phyloP scores from a whole-genome alignment of 2,888 invertebrate species.

The Bombylius discolor region DNA sequence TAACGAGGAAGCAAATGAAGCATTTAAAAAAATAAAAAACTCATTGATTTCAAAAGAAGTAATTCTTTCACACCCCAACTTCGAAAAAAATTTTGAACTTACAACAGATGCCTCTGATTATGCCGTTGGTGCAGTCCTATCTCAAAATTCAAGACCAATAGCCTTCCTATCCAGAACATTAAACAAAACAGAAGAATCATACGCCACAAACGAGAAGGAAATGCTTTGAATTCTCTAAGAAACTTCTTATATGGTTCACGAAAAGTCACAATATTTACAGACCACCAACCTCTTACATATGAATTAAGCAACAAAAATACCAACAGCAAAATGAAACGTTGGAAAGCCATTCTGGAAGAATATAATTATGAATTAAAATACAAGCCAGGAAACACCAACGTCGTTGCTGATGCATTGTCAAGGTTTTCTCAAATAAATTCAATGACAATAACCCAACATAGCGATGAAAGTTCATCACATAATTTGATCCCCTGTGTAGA shows the following conservation, averaged over 20 bases:
- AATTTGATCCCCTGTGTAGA: no score
- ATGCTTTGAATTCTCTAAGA: constrained; percentile 25
- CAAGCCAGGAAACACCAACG: no score
- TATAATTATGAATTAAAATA: no score
- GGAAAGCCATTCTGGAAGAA: no score
- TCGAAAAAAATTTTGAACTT: constrained; percentile 19
- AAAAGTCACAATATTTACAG: constrained; percentile 14
- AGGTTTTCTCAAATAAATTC: no score
- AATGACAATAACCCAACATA: constrained; percentile 12
- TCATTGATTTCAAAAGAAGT: constrained; percentile 4
- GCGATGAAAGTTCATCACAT: constrained; percentile 11
- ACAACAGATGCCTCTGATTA: constrained; percentile 19
- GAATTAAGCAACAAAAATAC: no score
- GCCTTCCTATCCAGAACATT: constrained; percentile 23
- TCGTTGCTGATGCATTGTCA: no score
- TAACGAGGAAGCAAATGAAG: constrained; percentile 9
- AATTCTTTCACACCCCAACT: constrained; percentile 19
- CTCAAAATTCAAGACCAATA: constrained; percentile 21
- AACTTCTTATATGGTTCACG: constrained; percentile 26
- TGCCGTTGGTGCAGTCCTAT: constrained; percentile 22
- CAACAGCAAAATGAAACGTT: no score
- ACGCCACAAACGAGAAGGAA: constrained; percentile 27
- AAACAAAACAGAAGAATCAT: constrained; percentile 19
- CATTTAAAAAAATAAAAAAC: constrained; percentile 9
- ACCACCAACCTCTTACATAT: constrained; percentile 15